Base-by-base conservation (phyloP, 2,113 vertebrate genomes). In the Pelmatolapia mariae region DNA sequence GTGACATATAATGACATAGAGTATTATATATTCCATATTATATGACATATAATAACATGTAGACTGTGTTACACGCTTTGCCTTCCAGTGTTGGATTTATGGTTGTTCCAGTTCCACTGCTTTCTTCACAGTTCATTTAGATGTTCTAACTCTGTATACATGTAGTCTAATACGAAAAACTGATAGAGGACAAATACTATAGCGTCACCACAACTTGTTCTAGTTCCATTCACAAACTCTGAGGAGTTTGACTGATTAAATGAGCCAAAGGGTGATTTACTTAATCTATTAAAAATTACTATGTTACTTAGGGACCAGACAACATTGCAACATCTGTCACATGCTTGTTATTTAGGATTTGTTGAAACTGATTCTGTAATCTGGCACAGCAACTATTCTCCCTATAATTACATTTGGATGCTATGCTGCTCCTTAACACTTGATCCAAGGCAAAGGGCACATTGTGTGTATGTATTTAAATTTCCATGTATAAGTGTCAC, bases 231-330 rank as follows among this genome's bases (percentile, higher is more conserved):
- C n/a, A 47, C 36, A 45, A 81, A 50, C 22, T 19, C 16, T 76
- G 50, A 36, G 43, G 38, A 57, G 11, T 61, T 8, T 80, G 68
- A 45, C 38, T 85, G 33, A 43, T 66, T 36, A 45, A 80, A 57
- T 79, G 78, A 80, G 68, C 53, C 18, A 10, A 76, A 52, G 31
- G 50, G 22, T 78, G 82, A 83, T 87, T 86, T 54, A 50, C 50
- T 79, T 59, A 80, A 61, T 88, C 31, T 73, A 84, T 86, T 54
- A 61, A 85, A 84, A 89, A 86, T 50, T 79, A 81, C 40, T 85
- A 8, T 40, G 31, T 73, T 76, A 29, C 68, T 76, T 29, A 29
- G 63, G 19, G 52, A 73, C 68, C 81, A 45, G 89, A 88, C 47
- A 80, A 56, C 81, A 43, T 16, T 43, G 63, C 8, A 29, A 26